phyloP scores from a whole-genome alignment of 64 coral and sea anemone genomes.

The Astreopora myriophthalma region DNA sequence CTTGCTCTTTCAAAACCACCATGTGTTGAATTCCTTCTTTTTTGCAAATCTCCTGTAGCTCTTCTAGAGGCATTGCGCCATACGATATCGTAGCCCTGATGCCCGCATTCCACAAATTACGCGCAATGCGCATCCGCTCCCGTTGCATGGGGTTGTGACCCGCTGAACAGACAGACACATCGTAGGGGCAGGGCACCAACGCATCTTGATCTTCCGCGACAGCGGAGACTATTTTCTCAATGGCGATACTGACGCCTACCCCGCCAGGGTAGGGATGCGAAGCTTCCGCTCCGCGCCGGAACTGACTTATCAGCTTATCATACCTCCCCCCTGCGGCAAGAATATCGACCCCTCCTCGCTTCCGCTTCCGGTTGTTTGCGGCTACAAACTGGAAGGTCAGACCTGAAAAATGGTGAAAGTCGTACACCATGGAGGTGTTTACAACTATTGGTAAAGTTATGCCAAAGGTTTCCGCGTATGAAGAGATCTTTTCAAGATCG shows the following conservation, averaged over 20 bases:
- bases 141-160: conserved; percentile 71
- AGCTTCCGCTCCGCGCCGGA: conserved; percentile 62
- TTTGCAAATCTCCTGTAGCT: conserved; percentile 82
- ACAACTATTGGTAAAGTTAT: conserved; percentile 69
- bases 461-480: conserved; percentile 50
- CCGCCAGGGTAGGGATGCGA: conserved; percentile 56
- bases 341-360: conserved; percentile 89
- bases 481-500: conserved; percentile 50
- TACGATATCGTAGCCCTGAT: conserved; percentile 83
- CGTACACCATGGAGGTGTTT: conserved; percentile 86
- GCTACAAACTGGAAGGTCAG: conserved; percentile 96
- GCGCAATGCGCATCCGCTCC: conserved; percentile 81
- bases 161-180: conserved; percentile 87
- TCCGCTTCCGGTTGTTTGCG: conserved; percentile 82
- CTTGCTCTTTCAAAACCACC: conserved; percentile 83
- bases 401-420: conserved; percentile 93
- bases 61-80: conserved; percentile 69
- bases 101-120: conserved; percentile 72
- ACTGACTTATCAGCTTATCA: conserved; percentile 84
- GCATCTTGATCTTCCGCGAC: conserved; percentile 69
- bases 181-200: conserved; percentile 31
- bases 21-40: conserved; percentile 73
- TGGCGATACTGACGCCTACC: conserved; percentile 84
- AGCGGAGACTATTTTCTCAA: conserved; percentile 89
- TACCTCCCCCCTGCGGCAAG: conserved; percentile 93